These are phyloP conservation scores for Temnothorax ravouxi DNA, from an alignment of 2,888 invertebrate species.

Conservation along the genomic window DNA sequence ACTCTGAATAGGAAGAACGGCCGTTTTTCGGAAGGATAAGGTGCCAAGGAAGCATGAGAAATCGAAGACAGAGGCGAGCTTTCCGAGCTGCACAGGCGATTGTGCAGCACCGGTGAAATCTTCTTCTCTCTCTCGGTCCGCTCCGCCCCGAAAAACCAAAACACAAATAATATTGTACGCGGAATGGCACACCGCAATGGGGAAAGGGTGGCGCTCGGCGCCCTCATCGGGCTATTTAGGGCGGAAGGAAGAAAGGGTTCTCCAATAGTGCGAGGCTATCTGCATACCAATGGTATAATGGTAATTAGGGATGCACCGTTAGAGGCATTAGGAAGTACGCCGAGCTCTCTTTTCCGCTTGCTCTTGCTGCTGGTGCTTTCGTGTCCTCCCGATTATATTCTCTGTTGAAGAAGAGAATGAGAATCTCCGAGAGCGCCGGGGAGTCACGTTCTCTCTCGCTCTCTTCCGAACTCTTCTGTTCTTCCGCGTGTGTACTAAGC, in stretches of 20 bases:
- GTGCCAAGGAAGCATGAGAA: constrained; percentile 39
- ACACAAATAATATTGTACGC: constrained; percentile 83
- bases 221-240: constrained; percentile 81
- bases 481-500: constrained; percentile 57
- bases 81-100: constrained; percentile 79
- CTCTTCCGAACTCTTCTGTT: not conserved
- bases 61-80: constrained; percentile 67
- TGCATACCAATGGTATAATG: constrained; percentile 85
- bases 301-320: constrained; percentile 85
- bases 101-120: constrained; percentile 70
- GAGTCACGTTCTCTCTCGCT: constrained; percentile 78
- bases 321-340: constrained; percentile 78
- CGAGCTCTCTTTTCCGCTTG: constrained; percentile 37
- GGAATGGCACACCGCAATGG: constrained; percentile 74
- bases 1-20: not conserved
- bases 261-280: constrained; percentile 81
- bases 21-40: constrained; percentile 28
- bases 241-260: constrained; percentile 63
- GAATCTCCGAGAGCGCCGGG: constrained; percentile 68
- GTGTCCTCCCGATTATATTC: constrained; percentile 54
- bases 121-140: constrained; percentile 79
- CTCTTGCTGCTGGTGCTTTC: constrained; percentile 43
- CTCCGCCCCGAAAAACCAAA: constrained; percentile 85
- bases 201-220: constrained; percentile 61
- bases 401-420: constrained; percentile 59